Evolutionary conservation across 2,113 vertebrate genomes (phyloP).

Genomic region (Ovis canadensis): DNA sequence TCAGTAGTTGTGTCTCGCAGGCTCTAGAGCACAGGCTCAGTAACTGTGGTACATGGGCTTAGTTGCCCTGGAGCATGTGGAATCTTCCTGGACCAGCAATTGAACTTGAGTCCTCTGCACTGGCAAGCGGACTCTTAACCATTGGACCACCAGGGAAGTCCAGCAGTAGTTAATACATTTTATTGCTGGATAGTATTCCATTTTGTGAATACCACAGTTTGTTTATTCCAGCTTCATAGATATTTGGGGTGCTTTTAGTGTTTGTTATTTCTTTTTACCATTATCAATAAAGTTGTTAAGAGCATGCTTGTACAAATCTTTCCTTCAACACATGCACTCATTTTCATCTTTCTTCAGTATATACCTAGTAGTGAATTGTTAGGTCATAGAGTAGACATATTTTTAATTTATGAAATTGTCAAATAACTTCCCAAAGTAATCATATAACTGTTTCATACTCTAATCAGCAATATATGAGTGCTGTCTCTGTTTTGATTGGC

Average conservation of each 20-base stretch:
- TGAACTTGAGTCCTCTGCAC: neutral
- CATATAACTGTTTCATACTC: neutral
- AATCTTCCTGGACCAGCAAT: neutral
- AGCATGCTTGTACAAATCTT: neutral
- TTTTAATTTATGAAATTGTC: neutral
- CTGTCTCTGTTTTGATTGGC: neutral
- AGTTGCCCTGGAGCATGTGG: neutral
- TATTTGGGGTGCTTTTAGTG: neutral
- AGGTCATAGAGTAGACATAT: neutral
- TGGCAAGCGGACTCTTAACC: neutral
- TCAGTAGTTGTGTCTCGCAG: neutral
- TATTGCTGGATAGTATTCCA: neutral
- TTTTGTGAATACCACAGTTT: neutral
- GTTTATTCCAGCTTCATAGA: neutral
- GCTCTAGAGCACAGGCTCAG: neutral
- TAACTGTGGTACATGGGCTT: neutral
- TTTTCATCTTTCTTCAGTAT: slow-evolving; percentile 8
- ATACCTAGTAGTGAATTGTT: neutral
- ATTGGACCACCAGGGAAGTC: neutral
- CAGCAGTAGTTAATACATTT: neutral
- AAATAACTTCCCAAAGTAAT: neutral
- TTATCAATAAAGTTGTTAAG: neutral
- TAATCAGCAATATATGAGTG: neutral
- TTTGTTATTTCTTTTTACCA: neutral
- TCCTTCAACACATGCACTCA: neutral